These are phyloP conservation scores for Rhyacichthys aspro DNA, from an alignment of 2,797 vertebrate species.

Conservation along the genomic window DNA sequence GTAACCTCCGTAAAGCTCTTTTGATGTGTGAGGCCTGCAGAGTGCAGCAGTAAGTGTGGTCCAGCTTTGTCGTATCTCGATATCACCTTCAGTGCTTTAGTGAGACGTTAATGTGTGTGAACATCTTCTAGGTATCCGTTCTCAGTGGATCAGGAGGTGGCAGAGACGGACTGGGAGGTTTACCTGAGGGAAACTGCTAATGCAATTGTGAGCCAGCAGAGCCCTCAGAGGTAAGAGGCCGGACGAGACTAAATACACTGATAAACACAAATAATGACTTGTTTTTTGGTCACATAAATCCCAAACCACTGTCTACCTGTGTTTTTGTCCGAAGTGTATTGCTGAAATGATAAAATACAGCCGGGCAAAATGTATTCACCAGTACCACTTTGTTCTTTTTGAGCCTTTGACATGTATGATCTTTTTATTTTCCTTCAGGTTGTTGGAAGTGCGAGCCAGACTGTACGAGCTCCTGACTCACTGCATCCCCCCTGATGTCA, in stretches of 20 bases:
- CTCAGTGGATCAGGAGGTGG: constrained; percentile 90
- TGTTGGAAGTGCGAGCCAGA: constrained; percentile 92
- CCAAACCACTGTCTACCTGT: too few relatives aligned
- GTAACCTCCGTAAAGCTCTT: constrained; percentile 94
- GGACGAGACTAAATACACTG: not conserved
- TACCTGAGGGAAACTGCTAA: constrained; percentile 95
- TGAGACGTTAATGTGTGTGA: not conserved
- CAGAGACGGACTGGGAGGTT: constrained; percentile 95
- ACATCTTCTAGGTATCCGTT: constrained; percentile 88
- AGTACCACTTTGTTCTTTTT: too few relatives aligned
- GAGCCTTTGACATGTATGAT: not conserved
- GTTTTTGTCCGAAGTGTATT: too few relatives aligned
- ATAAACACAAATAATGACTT: too few relatives aligned
- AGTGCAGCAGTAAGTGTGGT: constrained; percentile 92
- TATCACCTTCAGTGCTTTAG: not conserved
- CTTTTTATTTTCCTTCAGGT: constrained; percentile 71
- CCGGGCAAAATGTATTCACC: too few relatives aligned
- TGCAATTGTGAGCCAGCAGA: constrained; percentile 93
- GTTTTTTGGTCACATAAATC: too few relatives aligned
- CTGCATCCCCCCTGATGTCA: constrained; percentile 95
- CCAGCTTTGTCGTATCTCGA: accelerated
- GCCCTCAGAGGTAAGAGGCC: constrained; percentile 87
- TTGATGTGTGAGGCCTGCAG: constrained; percentile 97
- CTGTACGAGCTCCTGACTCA: constrained; percentile 96
- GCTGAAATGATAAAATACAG: too few relatives aligned